These are phyloP conservation scores for Trachelipus rathkii DNA, from an alignment of 1,140 invertebrate genomes.

Conservation along the genomic window DNA sequence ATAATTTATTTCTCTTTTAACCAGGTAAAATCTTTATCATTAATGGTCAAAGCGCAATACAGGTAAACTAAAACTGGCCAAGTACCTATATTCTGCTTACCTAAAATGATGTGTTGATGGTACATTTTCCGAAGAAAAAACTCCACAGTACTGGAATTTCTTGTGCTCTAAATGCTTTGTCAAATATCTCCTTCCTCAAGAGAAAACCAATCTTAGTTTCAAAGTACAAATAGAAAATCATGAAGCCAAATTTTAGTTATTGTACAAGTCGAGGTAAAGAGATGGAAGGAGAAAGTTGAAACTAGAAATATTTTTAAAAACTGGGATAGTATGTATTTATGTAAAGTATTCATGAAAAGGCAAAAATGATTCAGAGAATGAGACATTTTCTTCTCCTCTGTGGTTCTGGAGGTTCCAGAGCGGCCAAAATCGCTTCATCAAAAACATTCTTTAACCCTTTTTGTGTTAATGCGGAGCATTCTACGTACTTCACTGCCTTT, in stretches of 20 bases:
- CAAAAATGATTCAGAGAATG: slow-evolving; percentile 64
- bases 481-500: slow-evolving; percentile 99
- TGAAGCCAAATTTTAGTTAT: too few species aligned
- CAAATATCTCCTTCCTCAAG: background rate
- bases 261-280: background rate
- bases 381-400: slow-evolving; percentile 86
- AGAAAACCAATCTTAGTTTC: background rate
- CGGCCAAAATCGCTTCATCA: slow-evolving; percentile 98
- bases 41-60: background rate
- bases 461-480: slow-evolving; percentile 97
- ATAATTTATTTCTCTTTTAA: too few species aligned
- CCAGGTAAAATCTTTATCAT: background rate
- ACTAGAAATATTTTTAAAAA: too few species aligned
- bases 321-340: too few species aligned
- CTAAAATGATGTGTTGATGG: background rate
- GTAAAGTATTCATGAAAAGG: background rate
- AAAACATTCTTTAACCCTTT: slow-evolving; percentile 99
- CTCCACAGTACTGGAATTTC: background rate
- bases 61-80: slow-evolving; percentile 12
- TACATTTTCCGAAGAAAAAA: too few species aligned
- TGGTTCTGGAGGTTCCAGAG: slow-evolving; percentile 91
- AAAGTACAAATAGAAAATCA: too few species aligned
- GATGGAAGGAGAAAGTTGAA: background rate
- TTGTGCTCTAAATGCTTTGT: background rate
- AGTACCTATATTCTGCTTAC: background rate